A percentile compares a stretch with the other conserved stretches of the same genome.
These are phyloP conservation scores for Drosophila mulleri DNA, from an alignment of 2,888 invertebrate species.

Conservation along the genomic window DNA sequence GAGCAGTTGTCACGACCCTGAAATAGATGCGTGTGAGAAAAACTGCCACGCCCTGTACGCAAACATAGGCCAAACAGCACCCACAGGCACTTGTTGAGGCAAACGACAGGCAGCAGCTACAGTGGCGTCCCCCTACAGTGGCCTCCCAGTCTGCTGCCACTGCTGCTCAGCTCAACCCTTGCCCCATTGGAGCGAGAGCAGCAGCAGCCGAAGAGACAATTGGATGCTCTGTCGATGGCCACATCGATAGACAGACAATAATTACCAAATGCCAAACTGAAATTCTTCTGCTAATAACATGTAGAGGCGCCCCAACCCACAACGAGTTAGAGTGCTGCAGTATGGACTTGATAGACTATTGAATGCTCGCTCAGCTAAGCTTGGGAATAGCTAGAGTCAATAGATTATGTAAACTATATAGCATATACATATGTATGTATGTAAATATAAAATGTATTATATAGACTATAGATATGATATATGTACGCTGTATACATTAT, in stretches of 20 bases:
- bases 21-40: conserved; percentile 50
- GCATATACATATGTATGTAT: neutral
- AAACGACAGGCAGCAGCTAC: neutral
- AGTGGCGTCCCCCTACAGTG: conserved; percentile 14
- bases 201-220: conserved; percentile 14
- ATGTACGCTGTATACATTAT: no score
- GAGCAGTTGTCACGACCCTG: conserved; percentile 12
- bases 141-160: neutral
- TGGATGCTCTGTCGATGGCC: conserved; percentile 36
- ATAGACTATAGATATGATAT: neutral
- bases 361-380: neutral
- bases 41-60: conserved; percentile 34
- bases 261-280: conserved; percentile 46
- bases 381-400: neutral
- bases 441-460: neutral
- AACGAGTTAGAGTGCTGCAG: neutral
- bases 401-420: neutral
- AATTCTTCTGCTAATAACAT: conserved; percentile 48
- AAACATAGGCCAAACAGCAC: conserved; percentile 32
- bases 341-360: neutral
- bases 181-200: conserved; percentile 54
- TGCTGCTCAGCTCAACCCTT: neutral
- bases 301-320: conserved; percentile 29
- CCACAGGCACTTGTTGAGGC: conserved; percentile 34
- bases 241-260: conserved; percentile 39